Evolutionary conservation across 2,797 vertebrate species (phyloP), one percentile per base, ranked within the genome.

Genomic region (Sebastes variabilis): DNA sequence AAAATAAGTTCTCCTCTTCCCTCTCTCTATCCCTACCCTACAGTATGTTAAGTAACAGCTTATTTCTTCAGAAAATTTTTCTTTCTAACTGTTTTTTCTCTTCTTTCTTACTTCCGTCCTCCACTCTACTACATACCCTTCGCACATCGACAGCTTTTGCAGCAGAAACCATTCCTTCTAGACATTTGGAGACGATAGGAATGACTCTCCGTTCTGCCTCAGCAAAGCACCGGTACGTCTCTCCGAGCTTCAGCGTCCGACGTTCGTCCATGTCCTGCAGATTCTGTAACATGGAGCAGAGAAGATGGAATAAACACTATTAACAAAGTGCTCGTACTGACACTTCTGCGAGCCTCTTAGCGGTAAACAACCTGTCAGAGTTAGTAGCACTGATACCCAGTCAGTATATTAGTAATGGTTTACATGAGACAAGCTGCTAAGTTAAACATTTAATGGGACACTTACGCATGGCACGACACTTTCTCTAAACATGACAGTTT

Each of bases 221-320:
- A 7, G 98, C 99, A 76, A 99, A 99, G 90, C 95, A 97, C 93
- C 96, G 96, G 91, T 98, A 99, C 85, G 97, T 99, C 93, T 99
- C 98, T 10, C 97, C 97, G 13, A 99, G 96, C 89, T 99, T 99
- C 88, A 97, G 94, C 1, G 98, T 99, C 72, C 98, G 96, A 27
- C 97, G 96, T 87, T 98, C 96, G 83, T 99, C 99, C 99, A 99
- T 99, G 95, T 96, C 97, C 94, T 99, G 98, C 80, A 99, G 95
- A 92, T 98, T 98, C 99, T 99, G 95, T 59, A 60, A 60, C 46
- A 66, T 6, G 18, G 9, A 70, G 11, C 18, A 70, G 30, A 79
- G 13, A 29, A 74, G 61, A 10, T 1, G 22, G 29, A 73, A 32
- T 55, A 7, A 77, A 72, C 25, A 66, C 25, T 1, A 7, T 11